Base-by-base conservation (phyloP, 2,113 vertebrate species). In the Colistium nudipinnis region DNA sequence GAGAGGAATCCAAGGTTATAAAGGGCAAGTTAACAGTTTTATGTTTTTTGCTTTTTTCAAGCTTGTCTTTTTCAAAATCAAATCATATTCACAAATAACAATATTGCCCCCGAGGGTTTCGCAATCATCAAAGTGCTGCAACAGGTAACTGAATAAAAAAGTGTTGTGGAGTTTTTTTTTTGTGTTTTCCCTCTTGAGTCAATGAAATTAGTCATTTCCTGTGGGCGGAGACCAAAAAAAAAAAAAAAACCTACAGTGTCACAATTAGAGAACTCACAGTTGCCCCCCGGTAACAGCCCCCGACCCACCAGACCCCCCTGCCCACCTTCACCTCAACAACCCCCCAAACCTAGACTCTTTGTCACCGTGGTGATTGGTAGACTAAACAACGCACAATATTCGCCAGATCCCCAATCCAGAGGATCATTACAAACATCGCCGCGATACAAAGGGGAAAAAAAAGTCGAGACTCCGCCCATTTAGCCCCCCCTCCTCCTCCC, bases 291-390 rank as follows among this genome's bases (percentile, higher is more conserved):
- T 81, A 76, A 81, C 70, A 59, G 75, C 80, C n/a, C 52, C 62
- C n/a, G 52, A 35, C 61, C 62, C 53, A 33, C 71, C 44, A 59
- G 76, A 83, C 74, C 63, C 74, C 61, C 27, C 16, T 73, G 54
- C 38, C 47, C 64, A 9, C 47, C 67, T 30, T 19, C 68, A 44
- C 60, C 61, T 25, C 30, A 30, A 56, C 62, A 16, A 5, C 53
- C 65, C 53, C 61, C 61, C 10, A 28, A 47, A 72, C 68, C 84
- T 60, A 96, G 96, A 96, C 96, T 95, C 91, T 88, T 83, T 56
- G 96, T 96, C 96, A 97, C 96, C 95, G 92, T 78, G 76, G 62
- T 96, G 96, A 96, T 95, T 88, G 88, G 94, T 95, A 97, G 96
- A 97, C 96, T 97, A 97, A 98, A 97, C 96, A 97, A 90, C 85